Conservation (phyloP, 2,888 invertebrate genomes). For the Agriopis leucophaearia region DNA sequence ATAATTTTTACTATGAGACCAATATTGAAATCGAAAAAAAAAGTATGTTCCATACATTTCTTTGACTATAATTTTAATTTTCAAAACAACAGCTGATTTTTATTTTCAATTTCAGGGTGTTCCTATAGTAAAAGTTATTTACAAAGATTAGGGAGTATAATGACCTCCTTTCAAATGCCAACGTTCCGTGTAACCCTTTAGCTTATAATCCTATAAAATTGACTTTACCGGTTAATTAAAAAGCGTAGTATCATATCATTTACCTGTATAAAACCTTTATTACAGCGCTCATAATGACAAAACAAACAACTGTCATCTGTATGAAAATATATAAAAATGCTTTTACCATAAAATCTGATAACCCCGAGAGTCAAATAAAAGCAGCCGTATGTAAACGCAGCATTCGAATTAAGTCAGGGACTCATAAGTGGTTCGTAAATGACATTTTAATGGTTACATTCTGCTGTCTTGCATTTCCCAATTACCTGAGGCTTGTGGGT, state of each 20-base stretch:
- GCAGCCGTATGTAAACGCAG: conserved; percentile 24
- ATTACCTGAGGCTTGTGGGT: conserved; percentile 43
- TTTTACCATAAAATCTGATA: conserved; percentile 17
- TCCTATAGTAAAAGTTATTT: too few species aligned
- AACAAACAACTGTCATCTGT: conserved; percentile 2
- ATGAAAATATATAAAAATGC: conserved; percentile 1
- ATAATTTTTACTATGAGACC: too few species aligned
- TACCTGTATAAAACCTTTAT: background rate
- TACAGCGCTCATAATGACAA: background rate
- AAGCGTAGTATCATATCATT: background rate
- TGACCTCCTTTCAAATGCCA: too few species aligned
- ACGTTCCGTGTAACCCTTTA: too few species aligned
- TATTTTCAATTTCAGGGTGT: too few species aligned
- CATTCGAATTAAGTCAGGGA: conserved; percentile 41
- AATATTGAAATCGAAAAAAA: too few species aligned
- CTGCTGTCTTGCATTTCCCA: conserved; percentile 49
- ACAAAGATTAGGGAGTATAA: too few species aligned
- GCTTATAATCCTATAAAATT: too few species aligned
- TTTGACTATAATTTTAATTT: too few species aligned
- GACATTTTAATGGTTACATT: conserved; percentile 51
- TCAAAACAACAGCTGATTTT: too few species aligned
- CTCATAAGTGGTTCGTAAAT: conserved; percentile 47
- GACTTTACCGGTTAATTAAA: too few species aligned
- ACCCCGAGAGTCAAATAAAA: conserved; percentile 20
- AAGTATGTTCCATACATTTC: too few species aligned